Percentiles rank a stretch among this genome's conserved stretches.
phyloP scores from a whole-genome alignment of 2,113 vertebrate genomes.

The Grus americana region DNA sequence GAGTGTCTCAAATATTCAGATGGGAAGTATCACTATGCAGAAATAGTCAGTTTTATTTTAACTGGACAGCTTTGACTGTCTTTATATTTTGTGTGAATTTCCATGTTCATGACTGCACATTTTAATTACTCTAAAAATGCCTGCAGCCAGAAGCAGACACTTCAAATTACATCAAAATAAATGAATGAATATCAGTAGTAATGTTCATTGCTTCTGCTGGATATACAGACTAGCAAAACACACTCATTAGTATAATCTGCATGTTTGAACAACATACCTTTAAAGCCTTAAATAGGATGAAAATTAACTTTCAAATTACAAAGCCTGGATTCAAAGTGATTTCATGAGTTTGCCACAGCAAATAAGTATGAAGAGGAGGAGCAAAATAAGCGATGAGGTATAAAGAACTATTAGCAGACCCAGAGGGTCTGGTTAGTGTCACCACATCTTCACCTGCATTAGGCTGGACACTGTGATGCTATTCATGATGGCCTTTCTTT shows the following conservation, averaged over 20 bases:
- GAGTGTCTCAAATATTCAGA: background rate
- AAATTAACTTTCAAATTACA: background rate
- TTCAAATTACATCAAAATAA: constrained; percentile 28
- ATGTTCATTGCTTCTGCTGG: constrained; percentile 3
- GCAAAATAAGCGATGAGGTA: background rate
- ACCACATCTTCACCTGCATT: background rate
- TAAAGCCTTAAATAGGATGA: background rate
- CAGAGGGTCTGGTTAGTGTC: background rate
- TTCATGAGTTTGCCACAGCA: background rate
- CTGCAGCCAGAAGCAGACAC: background rate
- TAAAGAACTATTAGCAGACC: background rate
- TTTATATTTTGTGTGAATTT: background rate
- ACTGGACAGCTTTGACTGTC: background rate
- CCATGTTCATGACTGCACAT: background rate
- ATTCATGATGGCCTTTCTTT: background rate
- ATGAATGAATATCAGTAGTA: background rate
- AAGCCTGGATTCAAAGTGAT: background rate
- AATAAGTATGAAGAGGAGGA: background rate
- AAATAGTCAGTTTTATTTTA: background rate
- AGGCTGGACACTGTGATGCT: background rate
- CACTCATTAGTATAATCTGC: background rate
- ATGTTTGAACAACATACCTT: background rate
- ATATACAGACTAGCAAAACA: background rate
- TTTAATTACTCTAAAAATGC: background rate
- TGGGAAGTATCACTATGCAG: background rate